A percentile compares a stretch with the other conserved stretches of the same genome.
Evolutionary conservation across 2,888 invertebrate species (phyloP).

Genomic region (Drosophila meridiana): DNA sequence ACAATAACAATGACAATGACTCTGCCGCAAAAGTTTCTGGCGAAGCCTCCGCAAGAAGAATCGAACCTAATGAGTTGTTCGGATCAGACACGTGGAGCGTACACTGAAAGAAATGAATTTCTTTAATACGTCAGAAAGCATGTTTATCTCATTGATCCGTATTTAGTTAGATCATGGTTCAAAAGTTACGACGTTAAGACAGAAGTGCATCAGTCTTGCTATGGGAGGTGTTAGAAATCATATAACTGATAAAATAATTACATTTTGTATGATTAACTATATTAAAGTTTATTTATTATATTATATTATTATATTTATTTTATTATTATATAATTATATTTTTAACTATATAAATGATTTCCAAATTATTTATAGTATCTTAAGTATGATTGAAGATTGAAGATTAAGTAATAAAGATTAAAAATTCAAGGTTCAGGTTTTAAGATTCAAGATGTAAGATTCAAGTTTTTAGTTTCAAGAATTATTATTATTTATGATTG

Average conservation of each 20-base stretch:
- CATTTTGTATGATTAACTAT: too few species aligned
- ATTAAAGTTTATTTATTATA: too few species aligned
- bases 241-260: not conserved
- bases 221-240: not conserved
- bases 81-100: slow-evolving; percentile 28
- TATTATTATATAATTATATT: too few species aligned
- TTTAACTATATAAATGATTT: too few species aligned
- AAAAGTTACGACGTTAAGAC: not conserved
- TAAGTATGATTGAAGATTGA: too few species aligned
- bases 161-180: not conserved
- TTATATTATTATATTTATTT: too few species aligned
- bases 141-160: not conserved
- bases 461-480: not conserved
- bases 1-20: slow-evolving; percentile 80
- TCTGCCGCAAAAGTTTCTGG: slow-evolving; percentile 74
- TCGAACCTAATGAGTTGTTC: slow-evolving; percentile 82
- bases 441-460: not conserved
- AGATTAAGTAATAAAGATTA: too few species aligned
- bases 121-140: not conserved
- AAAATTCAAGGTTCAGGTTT: not conserved
- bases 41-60: slow-evolving; percentile 75
- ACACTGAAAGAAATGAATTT: slow-evolving; percentile 37
- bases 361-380: too few species aligned
- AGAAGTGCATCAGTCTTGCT: not conserved
- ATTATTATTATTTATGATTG: too few species aligned